Conservation (phyloP, 2,888 invertebrate genomes). For the Tenthredo distinguenda region DNA sequence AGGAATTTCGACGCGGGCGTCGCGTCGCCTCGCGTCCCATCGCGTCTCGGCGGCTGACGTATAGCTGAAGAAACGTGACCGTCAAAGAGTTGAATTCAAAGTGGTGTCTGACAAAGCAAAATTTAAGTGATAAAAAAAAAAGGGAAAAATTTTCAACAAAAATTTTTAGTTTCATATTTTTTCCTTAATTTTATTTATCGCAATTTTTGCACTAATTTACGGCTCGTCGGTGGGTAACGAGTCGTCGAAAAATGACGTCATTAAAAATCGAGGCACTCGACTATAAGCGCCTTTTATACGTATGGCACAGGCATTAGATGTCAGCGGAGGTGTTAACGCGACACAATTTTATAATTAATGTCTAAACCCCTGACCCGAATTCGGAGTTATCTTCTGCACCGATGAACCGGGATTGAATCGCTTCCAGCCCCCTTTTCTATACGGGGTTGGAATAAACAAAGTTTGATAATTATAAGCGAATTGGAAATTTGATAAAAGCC, state of each 20-base stretch:
- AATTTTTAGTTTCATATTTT: not conserved
- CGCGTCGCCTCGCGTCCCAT: not conserved
- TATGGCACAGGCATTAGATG: not conserved
- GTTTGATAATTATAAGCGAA: not conserved
- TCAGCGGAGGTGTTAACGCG: not conserved
- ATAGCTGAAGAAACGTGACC: slow-evolving; percentile 19
- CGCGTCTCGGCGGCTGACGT: not conserved
- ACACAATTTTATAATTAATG: not conserved
- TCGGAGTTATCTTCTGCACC: not conserved
- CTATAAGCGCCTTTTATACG: too few species aligned
- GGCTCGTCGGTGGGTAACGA: not conserved
- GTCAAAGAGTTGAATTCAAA: slow-evolving; percentile 29
- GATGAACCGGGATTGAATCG: not conserved
- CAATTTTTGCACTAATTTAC: not conserved
- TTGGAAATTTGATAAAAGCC: not conserved
- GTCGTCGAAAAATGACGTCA: not conserved
- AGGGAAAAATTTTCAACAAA: not conserved
- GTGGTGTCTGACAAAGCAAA: too few species aligned
- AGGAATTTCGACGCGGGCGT: slow-evolving; percentile 30
- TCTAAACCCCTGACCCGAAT: slow-evolving; percentile 16
- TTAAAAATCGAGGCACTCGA: not conserved
- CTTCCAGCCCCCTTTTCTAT: not conserved
- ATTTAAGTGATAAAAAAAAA: not conserved
- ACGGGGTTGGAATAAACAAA: not conserved
- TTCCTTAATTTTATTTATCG: not conserved